phyloP scores from a whole-genome alignment of 2,113 vertebrate species.

The Balaenoptera acutorostrata region DNA sequence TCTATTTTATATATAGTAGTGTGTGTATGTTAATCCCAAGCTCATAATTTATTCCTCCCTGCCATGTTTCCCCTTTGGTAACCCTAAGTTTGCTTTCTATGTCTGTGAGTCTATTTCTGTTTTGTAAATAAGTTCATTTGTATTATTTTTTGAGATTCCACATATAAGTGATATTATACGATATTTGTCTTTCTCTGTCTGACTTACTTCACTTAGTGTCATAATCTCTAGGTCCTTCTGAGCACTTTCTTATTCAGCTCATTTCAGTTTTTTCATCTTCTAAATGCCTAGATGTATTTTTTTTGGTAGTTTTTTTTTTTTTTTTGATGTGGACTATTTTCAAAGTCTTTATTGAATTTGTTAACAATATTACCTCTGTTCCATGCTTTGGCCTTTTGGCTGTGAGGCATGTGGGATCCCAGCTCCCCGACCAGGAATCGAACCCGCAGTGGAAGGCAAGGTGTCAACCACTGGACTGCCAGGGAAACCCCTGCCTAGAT shows the following conservation, averaged over 20 bases:
- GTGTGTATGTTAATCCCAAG: not conserved
- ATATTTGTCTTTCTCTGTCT: not conserved
- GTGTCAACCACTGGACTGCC: too few species aligned
- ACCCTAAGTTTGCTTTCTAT: not conserved
- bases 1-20: not conserved
- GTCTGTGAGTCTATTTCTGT: not conserved
- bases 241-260: conserved; percentile 47
- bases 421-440: too few species aligned
- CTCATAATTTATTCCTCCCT: not conserved
- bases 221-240: conserved; percentile 51
- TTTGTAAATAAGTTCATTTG: not conserved
- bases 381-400: too few species aligned
- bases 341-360: too few species aligned
- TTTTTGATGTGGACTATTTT: too few species aligned
- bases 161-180: not conserved
- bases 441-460: too few species aligned
- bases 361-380: too few species aligned
- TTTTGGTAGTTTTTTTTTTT: too few species aligned
- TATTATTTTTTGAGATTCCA: not conserved
- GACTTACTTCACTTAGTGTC: not conserved
- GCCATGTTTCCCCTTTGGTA: not conserved
- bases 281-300: not conserved
- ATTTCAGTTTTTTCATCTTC: not conserved
- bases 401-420: too few species aligned
- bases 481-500: not conserved